Evolutionary conservation across 2,888 invertebrate genomes (phyloP), one percentile per base, ranked within the genome.

Genomic region (Hirtodrosophila confusa): DNA sequence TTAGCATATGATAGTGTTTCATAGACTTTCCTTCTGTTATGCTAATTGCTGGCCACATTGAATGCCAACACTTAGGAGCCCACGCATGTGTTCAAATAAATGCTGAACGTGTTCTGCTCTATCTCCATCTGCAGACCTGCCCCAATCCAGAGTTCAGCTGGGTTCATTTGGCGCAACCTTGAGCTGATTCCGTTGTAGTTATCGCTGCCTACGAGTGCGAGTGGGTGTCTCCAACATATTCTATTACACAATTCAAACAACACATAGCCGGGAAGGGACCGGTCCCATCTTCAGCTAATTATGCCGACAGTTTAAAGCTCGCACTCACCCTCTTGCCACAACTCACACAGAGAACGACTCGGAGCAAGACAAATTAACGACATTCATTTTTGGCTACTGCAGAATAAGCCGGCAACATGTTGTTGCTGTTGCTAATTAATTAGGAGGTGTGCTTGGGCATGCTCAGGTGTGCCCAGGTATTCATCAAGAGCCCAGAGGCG

Each of bases 351-450:
- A 44, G 54, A 47, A 31, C 37, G 51, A 27, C 48, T 37, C 51
- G 29, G 35, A 64, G 31, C 47, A 24, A 65, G 64, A 58, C 64
- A 71, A 77, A 80, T 68, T 63, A 75, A 49, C 63, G 53, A 48
- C 48, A 63, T 44, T 51, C 37, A 44, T 51, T 51, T 70, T 67
- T 67, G 53, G 58, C 63, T 60, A 56, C 51, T 55, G 62, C 47
- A 33, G 54, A 40, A 51, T 39, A 47, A 47, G 27, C 36, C 64
- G 27, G 50, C 51, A 63, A 61, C 66, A 44, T 64, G 49, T 56
- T 64, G 44, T 55, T 40, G 69, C 39, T 60, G 69, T 50, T 43
- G 58, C 74, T 86, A 86, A 82, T 82, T 82, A 86, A 82, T 84
- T 86, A 63, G 44, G 60, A 82, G 87, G 82, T 78, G 85, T 63